Evolutionary conservation across 2,888 invertebrate genomes (phyloP).

Genomic region (Eilema griseolum): DNA sequence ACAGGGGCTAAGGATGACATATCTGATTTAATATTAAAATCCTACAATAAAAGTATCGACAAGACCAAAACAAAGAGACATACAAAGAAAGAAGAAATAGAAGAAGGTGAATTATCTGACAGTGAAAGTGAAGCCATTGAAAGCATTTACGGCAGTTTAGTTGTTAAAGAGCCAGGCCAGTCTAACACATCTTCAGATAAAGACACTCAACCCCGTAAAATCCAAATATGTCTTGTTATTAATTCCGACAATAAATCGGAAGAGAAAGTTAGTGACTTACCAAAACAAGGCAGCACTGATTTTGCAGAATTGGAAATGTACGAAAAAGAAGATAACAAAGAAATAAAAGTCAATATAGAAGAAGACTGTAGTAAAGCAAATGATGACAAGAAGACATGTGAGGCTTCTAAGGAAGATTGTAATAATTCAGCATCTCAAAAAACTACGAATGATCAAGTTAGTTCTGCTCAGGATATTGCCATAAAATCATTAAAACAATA

Average conservation of each 20-base stretch:
- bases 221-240: slow-evolving; percentile 52
- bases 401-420: neutral
- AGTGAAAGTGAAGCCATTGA: slow-evolving; percentile 82
- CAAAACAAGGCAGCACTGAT: slow-evolving; percentile 43
- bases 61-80: slow-evolving; percentile 56
- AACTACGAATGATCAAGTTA: slow-evolving; percentile 7
- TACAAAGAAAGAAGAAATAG: slow-evolving; percentile 66
- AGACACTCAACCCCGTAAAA: slow-evolving; percentile 56
- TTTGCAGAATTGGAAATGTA: slow-evolving; percentile 69
- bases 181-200: slow-evolving; percentile 50
- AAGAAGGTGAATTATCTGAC: slow-evolving; percentile 82
- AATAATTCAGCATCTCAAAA: neutral
- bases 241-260: slow-evolving; percentile 55
- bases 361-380: neutral
- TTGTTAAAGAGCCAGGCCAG: slow-evolving; percentile 53
- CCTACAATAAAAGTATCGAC: slow-evolving; percentile 68
- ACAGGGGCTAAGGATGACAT: slow-evolving; percentile 80
- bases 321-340: slow-evolving; percentile 32
- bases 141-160: slow-evolving; percentile 77
- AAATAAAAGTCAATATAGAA: neutral
- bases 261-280: slow-evolving; percentile 18
- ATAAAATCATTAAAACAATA: neutral
- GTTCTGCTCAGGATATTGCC: neutral
- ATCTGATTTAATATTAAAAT: slow-evolving; percentile 79
- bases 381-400: neutral